Conservation (phyloP, 2,888 invertebrate species). For the Protodeltote pygarga region DNA sequence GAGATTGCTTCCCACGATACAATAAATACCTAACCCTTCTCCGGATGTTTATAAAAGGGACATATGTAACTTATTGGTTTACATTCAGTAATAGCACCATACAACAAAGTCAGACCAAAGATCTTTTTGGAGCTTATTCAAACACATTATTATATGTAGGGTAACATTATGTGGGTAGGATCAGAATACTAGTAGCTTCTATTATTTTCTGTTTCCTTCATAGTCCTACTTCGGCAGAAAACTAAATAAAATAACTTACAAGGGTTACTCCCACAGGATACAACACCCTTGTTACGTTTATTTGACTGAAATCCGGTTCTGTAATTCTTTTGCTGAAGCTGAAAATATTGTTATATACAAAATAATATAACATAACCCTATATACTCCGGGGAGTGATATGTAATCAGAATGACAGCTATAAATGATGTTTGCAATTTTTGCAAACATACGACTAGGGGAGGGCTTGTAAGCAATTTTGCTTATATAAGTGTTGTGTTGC, state of each 20-base stretch:
- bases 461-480: conserved; percentile 15
- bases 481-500: conserved; percentile 25
- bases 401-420: conserved; percentile 22
- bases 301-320: conserved; percentile 56
- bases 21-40: conserved; percentile 29
- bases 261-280: conserved; percentile 64
- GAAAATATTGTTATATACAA: conserved; percentile 53
- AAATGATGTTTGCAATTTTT: conserved; percentile 29
- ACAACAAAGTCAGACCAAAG: conserved; percentile 5
- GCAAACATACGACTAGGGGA: conserved; percentile 17
- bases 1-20: conserved; percentile 42
- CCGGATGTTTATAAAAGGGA: conserved; percentile 44
- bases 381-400: not conserved
- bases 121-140: conserved; percentile 6
- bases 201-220: conserved; percentile 29
- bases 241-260: conserved; percentile 71
- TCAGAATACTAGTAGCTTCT: not conserved
- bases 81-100: conserved; percentile 16
- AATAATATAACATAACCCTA: conserved; percentile 24
- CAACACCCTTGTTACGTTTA: conserved; percentile 60
- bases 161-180: conserved; percentile 6
- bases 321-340: conserved; percentile 52
- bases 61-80: conserved; percentile 29
- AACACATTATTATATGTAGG: conserved; percentile 6
- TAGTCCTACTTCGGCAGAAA: conserved; percentile 52